phyloP scores from a whole-genome alignment of 37 sponge, comb jelly and placozoan species.

The Chondrilla cf. caribensis region DNA sequence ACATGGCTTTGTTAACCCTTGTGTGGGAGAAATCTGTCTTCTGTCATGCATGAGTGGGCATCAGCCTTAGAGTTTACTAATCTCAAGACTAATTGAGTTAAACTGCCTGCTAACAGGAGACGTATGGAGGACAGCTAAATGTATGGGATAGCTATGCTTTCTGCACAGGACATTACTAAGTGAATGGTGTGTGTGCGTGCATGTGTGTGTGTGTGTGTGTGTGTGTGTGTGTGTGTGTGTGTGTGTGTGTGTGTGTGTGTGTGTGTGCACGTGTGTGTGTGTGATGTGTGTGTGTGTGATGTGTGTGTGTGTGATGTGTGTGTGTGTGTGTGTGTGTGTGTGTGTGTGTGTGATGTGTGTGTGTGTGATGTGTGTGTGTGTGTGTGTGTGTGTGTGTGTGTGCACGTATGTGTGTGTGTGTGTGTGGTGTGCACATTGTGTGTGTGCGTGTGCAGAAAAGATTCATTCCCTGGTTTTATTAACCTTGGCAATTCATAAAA shows the following conservation, averaged over 20 bases:
- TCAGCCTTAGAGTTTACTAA: too few relatives aligned
- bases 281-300: conserved; percentile 20
- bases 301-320: conserved; percentile 17
- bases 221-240: conserved; percentile 17
- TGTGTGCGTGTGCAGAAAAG: too few relatives aligned
- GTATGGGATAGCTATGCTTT: neutral
- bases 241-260: conserved; percentile 20
- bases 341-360: neutral
- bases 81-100: too few relatives aligned
- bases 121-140: neutral
- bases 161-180: too few relatives aligned
- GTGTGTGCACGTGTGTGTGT: neutral
- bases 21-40: too few relatives aligned
- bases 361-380: conserved; percentile 22
- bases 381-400: conserved; percentile 15
- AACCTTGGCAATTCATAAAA: too few relatives aligned
- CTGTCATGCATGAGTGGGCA: too few relatives aligned
- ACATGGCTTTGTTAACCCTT: too few relatives aligned
- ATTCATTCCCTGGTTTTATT: too few relatives aligned
- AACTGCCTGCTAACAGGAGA: too few relatives aligned
- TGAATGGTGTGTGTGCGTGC: neutral
- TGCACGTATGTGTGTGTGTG: conserved; percentile 4
- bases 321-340: conserved; percentile 11
- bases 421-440: neutral
- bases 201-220: conserved; percentile 8